Percentiles rank a stretch among this genome's conserved stretches.
These are phyloP conservation scores for Myrmecophaga tridactyla DNA, from an alignment of 2,113 vertebrate species.

Conservation along the genomic window DNA sequence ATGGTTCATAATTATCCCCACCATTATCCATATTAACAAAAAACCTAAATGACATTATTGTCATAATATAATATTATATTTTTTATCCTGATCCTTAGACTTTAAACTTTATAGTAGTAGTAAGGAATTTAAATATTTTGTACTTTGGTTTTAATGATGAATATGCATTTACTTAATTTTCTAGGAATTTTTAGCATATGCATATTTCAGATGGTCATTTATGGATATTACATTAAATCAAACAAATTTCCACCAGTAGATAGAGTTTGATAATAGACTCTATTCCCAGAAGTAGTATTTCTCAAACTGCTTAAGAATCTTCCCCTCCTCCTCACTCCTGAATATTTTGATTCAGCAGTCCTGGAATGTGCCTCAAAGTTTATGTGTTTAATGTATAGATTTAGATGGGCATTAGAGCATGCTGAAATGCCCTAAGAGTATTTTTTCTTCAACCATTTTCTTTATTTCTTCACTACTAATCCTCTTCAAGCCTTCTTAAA, in stretches of 20 bases:
- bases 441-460: background rate
- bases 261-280: background rate
- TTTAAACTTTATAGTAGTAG: background rate
- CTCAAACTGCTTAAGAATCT: background rate
- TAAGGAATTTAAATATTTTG: background rate
- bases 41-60: background rate
- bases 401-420: background rate
- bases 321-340: background rate
- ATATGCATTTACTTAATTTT: background rate
- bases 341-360: background rate
- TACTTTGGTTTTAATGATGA: background rate
- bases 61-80: background rate
- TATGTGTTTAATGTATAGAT: background rate
- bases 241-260: background rate
- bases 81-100: background rate
- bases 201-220: background rate
- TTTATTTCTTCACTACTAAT: background rate
- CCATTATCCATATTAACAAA: background rate
- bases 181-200: background rate
- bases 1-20: background rate
- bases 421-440: background rate
- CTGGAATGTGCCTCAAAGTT: no score
- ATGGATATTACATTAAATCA: background rate
- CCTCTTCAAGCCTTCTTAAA: background rate
- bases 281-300: background rate